These are phyloP conservation scores for Patiria miniata DNA, from an alignment of 35 echinoderm and acorn worm species.

Conservation along the genomic window DNA sequence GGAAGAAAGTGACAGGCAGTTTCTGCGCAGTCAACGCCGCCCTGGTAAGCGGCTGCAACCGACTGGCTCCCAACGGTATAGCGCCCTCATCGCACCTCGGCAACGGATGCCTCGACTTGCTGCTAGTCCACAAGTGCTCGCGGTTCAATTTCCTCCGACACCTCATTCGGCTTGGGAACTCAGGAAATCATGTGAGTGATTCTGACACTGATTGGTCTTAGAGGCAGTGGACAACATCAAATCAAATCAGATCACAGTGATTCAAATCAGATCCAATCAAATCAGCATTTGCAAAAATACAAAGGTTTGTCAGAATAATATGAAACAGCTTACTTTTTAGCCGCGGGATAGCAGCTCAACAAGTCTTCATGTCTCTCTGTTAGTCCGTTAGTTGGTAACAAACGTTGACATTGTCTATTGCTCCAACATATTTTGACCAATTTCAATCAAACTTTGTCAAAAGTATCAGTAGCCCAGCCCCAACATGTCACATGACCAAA, in stretches of 20 bases:
- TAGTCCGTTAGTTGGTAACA: too few species aligned
- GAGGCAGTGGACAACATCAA: too few species aligned
- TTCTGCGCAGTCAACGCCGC: constrained; percentile 86
- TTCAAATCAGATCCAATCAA: background rate
- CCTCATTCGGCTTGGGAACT: constrained; percentile 61
- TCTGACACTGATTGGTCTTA: background rate
- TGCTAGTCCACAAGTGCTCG: constrained; percentile 82
- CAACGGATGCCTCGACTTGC: constrained; percentile 87
- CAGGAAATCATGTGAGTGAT: constrained; percentile 84
- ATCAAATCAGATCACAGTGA: too few species aligned
- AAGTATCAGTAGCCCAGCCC: too few species aligned
- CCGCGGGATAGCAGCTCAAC: too few species aligned
- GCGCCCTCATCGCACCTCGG: constrained; percentile 88
- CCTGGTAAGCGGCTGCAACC: constrained; percentile 63
- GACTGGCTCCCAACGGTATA: constrained; percentile 71
- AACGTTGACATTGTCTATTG: too few species aligned
- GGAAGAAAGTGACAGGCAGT: constrained; percentile 63
- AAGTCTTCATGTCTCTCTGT: too few species aligned
- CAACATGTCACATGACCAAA: too few species aligned
- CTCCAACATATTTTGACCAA: too few species aligned
- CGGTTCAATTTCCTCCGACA: constrained; percentile 80
- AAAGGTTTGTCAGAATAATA: background rate
- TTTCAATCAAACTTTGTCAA: too few species aligned
- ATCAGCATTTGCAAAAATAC: background rate
- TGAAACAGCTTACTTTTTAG: too few species aligned